phyloP scores from a whole-genome alignment of 2,113 vertebrate species.

The Tenebrosternarchus preto region DNA sequence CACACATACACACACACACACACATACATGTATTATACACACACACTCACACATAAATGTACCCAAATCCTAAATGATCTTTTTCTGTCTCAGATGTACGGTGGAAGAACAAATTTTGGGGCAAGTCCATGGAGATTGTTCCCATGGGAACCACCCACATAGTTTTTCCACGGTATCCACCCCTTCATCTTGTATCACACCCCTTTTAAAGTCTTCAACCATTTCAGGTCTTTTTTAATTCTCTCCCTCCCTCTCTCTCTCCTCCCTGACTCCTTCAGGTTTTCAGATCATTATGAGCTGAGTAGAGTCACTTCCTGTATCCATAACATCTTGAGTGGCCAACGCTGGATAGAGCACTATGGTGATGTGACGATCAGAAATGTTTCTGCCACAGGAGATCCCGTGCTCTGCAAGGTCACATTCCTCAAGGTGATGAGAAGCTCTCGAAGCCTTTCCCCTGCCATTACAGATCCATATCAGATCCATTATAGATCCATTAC shows the following conservation, averaged over 20 bases:
- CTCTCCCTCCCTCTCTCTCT: neutral
- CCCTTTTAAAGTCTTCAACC: neutral
- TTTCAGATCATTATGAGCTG: conserved; percentile 92
- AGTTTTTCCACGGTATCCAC: conserved; percentile 79
- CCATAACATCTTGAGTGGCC: conserved; percentile 97
- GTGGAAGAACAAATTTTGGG: conserved; percentile 99
- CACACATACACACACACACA: neutral
- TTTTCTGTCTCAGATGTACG: conserved; percentile 83
- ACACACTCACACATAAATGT: neutral
- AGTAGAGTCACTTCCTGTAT: conserved; percentile 98
- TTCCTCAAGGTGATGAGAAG: conserved; percentile 95
- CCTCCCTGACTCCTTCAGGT: conserved; percentile 64
- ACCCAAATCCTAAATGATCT: neutral
- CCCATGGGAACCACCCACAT: conserved; percentile 91
- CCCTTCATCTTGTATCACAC: neutral
- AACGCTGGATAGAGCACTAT: conserved; percentile 98
- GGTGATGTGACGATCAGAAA: conserved; percentile 95
- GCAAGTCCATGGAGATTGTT: conserved; percentile 98
- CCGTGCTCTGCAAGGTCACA: conserved; percentile 90
- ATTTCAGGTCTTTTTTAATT: neutral
- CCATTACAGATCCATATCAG: too few species aligned
- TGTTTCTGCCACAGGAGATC: conserved; percentile 68
- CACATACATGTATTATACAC: neutral
- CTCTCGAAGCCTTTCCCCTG: too few species aligned
- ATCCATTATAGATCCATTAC: too few species aligned